Conservation (phyloP, 2,797 vertebrate genomes). For the Phataginus tricuspis region DNA sequence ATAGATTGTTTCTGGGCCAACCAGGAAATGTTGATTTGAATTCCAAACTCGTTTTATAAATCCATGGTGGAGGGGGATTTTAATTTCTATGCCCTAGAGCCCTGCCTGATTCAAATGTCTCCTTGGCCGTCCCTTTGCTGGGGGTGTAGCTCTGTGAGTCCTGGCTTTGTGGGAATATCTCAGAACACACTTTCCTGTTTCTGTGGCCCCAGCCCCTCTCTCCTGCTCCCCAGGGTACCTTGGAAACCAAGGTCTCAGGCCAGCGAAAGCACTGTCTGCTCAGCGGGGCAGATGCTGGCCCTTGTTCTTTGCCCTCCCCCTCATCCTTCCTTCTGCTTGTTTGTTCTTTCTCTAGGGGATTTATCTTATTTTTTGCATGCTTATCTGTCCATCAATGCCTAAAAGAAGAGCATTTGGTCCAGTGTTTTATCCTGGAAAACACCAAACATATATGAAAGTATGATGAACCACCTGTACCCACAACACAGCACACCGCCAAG, state of each 20-base stretch:
- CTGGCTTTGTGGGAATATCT: neutral
- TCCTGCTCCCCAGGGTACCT: neutral
- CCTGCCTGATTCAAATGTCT: neutral
- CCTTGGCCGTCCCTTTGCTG: neutral
- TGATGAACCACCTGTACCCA: fast-evolving
- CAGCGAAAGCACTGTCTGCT: neutral
- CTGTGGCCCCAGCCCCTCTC: neutral
- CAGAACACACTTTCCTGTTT: neutral
- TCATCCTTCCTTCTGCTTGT: neutral
- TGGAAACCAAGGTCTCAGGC: neutral
- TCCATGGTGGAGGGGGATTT: neutral
- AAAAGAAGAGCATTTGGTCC: neutral
- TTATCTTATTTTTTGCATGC: too few relatives aligned
- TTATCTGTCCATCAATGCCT: too few relatives aligned
- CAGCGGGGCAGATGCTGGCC: too few relatives aligned
- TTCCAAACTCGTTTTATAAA: neutral
- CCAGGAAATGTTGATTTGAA: neutral
- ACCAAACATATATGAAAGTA: neutral
- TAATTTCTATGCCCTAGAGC: neutral
- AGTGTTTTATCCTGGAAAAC: neutral
- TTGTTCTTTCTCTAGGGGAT: too few relatives aligned
- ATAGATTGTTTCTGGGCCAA: neutral
- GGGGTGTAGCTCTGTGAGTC: fast-evolving
- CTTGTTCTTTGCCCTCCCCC: fast-evolving
- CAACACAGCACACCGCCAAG: neutral